Conservation (phyloP, 2,888 invertebrate species). For the Athalia rosae region DNA sequence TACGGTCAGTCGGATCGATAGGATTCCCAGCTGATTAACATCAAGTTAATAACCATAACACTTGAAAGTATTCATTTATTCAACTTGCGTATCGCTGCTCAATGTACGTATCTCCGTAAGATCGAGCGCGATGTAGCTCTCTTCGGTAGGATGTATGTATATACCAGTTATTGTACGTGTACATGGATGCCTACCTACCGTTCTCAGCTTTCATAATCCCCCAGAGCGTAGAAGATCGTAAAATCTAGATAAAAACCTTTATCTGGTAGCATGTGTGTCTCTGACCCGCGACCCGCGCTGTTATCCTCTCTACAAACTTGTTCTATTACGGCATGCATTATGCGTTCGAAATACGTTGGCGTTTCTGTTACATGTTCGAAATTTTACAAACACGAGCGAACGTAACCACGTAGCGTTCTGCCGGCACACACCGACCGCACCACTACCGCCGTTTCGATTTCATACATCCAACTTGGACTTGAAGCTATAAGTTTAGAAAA, state of each 20-base stretch:
- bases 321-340: background rate
- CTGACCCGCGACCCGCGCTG: slow-evolving; percentile 31
- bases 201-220: slow-evolving; percentile 43
- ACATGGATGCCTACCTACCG: slow-evolving; percentile 14
- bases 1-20: background rate
- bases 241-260: slow-evolving; percentile 41
- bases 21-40: too few relatives aligned
- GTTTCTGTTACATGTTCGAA: slow-evolving; percentile 13
- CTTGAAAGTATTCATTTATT: slow-evolving; percentile 31
- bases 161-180: background rate
- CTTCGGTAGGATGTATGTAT: background rate
- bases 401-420: too few relatives aligned
- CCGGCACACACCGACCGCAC: too few relatives aligned
- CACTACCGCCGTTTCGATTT: too few relatives aligned
- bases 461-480: background rate
- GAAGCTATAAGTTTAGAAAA: slow-evolving; percentile 36
- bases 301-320: slow-evolving; percentile 5
- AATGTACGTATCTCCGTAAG: background rate
- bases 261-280: slow-evolving; percentile 2
- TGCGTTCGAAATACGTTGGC: background rate
- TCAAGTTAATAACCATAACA: background rate
- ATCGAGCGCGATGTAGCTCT: background rate
- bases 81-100: slow-evolving; percentile 22
- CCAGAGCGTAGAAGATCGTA: slow-evolving; percentile 31
- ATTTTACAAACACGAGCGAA: background rate